Percentiles rank a stretch among this genome's conserved stretches.
Evolutionary conservation across 2,797 vertebrate species (phyloP).

Genomic region (Coccyzus lansbergi): DNA sequence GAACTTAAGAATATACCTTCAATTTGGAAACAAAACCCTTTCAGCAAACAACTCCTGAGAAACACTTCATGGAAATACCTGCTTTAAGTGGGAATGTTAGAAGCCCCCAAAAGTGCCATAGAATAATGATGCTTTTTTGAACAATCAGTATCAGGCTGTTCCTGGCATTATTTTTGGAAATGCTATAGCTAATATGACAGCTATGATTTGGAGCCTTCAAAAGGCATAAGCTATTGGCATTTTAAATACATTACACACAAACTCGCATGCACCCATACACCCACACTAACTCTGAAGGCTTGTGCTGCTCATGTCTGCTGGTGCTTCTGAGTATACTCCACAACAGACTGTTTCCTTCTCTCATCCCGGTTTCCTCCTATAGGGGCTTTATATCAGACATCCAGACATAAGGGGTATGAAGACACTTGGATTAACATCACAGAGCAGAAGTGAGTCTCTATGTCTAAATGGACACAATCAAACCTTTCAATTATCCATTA

Average conservation of each 20-base stretch:
- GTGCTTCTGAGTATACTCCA: slow-evolving; percentile 2
- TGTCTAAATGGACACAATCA: slow-evolving; percentile 5
- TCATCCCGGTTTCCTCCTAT: slow-evolving; percentile 20
- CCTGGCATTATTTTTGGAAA: slow-evolving; percentile 57
- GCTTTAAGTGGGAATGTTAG: not conserved
- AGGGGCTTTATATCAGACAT: slow-evolving; percentile 13
- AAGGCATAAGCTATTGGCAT: slow-evolving; percentile 66
- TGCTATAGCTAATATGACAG: slow-evolving; percentile 57
- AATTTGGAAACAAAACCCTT: not conserved
- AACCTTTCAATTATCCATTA: slow-evolving; percentile 40
- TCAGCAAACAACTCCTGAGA: slow-evolving; percentile 3
- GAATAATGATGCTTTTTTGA: slow-evolving; percentile 44
- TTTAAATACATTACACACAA: slow-evolving; percentile 56
- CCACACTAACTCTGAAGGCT: slow-evolving; percentile 48
- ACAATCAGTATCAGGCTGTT: slow-evolving; percentile 53
- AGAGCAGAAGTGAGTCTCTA: slow-evolving; percentile 30
- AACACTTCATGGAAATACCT: slow-evolving; percentile 11
- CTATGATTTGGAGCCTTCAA: slow-evolving; percentile 62
- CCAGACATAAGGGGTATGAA: not conserved
- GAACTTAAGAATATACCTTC: not conserved
- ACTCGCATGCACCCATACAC: slow-evolving; percentile 50
- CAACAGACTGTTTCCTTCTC: slow-evolving; percentile 75
- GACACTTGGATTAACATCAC: not conserved
- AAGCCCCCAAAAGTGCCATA: not conserved
- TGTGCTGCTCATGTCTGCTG: slow-evolving; percentile 51